A percentile compares a stretch with the other conserved stretches of the same genome.
phyloP scores from a whole-genome alignment of 1,140 invertebrate species.

The Heliconius nattereri region DNA sequence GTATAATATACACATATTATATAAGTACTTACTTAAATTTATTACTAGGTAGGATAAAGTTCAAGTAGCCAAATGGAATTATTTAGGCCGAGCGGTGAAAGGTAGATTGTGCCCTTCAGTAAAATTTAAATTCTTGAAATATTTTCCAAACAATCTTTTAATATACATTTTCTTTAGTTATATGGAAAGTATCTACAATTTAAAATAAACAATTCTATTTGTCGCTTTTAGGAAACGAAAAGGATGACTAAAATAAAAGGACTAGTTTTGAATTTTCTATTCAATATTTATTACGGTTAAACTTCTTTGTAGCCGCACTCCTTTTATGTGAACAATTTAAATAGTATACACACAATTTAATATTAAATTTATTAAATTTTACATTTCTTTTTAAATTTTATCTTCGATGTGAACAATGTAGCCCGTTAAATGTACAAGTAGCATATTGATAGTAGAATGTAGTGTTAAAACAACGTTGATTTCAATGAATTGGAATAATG shows the following conservation, averaged over 20 bases:
- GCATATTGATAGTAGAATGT: too few species aligned
- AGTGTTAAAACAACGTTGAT: too few species aligned
- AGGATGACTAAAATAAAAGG: neutral
- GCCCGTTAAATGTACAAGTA: too few species aligned
- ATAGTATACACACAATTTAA: neutral
- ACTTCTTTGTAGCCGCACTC: neutral
- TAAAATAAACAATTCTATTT: neutral
- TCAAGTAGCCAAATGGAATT: constrained; percentile 4
- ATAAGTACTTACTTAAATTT: too few species aligned
- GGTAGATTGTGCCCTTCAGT: neutral
- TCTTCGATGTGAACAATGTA: too few species aligned
- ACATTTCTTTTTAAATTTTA: too few species aligned
- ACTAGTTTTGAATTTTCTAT: neutral
- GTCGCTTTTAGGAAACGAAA: neutral
- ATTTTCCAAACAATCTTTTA: neutral
- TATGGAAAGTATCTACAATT: neutral
- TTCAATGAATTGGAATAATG: too few species aligned
- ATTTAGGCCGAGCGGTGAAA: neutral
- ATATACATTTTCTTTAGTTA: neutral
- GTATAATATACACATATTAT: too few species aligned
- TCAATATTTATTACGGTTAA: neutral
- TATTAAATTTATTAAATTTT: too few species aligned
- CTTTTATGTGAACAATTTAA: neutral
- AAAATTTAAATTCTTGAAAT: neutral
- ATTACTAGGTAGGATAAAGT: neutral